These are phyloP conservation scores for Tursiops truncatus DNA, from an alignment of 2,113 vertebrate genomes.

Conservation along the genomic window DNA sequence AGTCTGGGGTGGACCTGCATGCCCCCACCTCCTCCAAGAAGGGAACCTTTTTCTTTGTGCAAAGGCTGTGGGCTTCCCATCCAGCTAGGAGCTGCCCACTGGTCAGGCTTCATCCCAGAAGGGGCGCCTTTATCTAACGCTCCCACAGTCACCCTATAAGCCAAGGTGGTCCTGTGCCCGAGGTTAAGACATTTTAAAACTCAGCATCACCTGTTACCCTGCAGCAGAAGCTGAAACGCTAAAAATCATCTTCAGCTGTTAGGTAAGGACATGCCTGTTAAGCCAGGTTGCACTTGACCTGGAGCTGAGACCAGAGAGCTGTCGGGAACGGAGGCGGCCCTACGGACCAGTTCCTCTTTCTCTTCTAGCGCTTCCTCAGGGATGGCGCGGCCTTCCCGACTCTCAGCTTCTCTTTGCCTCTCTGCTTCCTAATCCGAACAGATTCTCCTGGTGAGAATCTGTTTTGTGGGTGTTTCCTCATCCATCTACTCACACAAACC, in stretches of 20 bases:
- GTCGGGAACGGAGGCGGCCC: background rate
- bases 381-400: rapidly evolving
- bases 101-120: background rate
- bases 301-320: background rate
- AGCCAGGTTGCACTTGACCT: background rate
- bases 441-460: no score
- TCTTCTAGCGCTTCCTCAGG: background rate
- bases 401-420: background rate
- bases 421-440: background rate
- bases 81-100: background rate
- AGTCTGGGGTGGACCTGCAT: background rate
- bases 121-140: background rate
- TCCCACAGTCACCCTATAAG: background rate
- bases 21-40: background rate
- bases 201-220: background rate
- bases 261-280: background rate
- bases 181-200: background rate
- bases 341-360: background rate
- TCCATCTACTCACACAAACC: rapidly evolving
- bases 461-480: background rate
- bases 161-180: background rate
- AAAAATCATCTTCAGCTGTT: background rate
- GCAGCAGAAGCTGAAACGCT: background rate
- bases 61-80: background rate
- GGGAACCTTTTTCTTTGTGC: background rate